Conservation (phyloP, 2,888 invertebrate species). For the Pseudanteris insignis region DNA sequence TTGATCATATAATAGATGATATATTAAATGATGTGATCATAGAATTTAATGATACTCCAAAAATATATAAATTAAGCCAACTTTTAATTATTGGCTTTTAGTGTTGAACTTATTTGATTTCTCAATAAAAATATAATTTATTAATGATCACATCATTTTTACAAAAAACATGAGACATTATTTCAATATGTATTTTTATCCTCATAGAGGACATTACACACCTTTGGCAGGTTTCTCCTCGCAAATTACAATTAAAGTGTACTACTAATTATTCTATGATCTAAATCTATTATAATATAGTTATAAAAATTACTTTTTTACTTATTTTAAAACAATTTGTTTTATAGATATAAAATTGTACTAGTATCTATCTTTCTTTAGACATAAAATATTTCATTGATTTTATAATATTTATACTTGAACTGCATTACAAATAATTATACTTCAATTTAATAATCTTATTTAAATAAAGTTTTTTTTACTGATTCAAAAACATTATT, state of each 20-base stretch:
- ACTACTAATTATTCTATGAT: conserved; percentile 4
- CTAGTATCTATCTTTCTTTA: conserved; percentile 1
- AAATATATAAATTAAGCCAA: too few species aligned
- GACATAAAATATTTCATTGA: too few species aligned
- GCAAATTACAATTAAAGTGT: conserved; percentile 17
- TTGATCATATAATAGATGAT: conserved; percentile 2
- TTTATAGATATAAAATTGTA: conserved; percentile 15
- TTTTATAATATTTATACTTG: too few species aligned
- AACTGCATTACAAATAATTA: too few species aligned
- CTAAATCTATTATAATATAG: conserved; percentile 12
- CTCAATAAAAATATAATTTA: too few species aligned
- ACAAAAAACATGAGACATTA: conserved; percentile 6
- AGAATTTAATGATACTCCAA: too few species aligned
- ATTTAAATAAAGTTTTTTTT: too few species aligned
- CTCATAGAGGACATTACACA: conserved; percentile 33
- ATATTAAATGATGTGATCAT: conserved; percentile 6
- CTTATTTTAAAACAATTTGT: conserved; percentile 3
- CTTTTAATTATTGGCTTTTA: too few species aligned
- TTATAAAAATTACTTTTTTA: conserved; percentile 20
- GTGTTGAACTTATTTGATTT: too few species aligned
- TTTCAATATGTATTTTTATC: conserved; percentile 17
- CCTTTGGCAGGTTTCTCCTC: conserved; percentile 15
- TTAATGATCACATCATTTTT: conserved; percentile 15
- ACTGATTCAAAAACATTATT: too few species aligned
- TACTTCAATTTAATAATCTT: too few species aligned